Evolutionary conservation across 2,888 invertebrate genomes (phyloP).

Genomic region (Drosophila lacicola): DNA sequence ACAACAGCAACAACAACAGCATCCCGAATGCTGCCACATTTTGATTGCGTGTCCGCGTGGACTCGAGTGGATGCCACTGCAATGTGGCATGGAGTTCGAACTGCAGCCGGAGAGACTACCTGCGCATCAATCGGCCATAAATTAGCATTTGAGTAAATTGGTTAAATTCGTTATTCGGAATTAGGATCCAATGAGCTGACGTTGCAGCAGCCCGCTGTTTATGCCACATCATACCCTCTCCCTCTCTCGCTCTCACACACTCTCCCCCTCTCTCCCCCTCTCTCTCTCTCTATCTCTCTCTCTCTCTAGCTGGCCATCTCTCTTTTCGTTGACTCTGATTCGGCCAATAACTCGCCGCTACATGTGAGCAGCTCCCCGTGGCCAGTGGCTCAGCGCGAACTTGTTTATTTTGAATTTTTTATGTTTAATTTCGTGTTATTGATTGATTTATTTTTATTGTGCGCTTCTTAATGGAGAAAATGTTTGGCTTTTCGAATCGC

Average conservation of each 20-base stretch:
- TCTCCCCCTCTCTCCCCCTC: neutral
- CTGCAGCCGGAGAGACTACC: constrained; percentile 67
- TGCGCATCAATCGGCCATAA: constrained; percentile 84
- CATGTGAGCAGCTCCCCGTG: constrained; percentile 50
- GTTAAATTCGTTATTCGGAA: constrained; percentile 84
- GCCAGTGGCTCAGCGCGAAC: constrained; percentile 54
- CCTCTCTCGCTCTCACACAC: constrained; percentile 20
- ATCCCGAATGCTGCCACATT: constrained; percentile 50
- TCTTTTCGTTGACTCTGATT: constrained; percentile 29
- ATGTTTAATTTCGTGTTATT: constrained; percentile 77
- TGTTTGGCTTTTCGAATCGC: constrained; percentile 43
- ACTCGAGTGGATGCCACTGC: constrained; percentile 1
- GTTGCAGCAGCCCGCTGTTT: constrained; percentile 51
- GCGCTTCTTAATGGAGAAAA: constrained; percentile 69
- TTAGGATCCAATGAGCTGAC: constrained; percentile 81
- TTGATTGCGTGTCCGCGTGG: constrained; percentile 72
- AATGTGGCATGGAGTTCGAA: constrained; percentile 14
- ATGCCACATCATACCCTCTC: constrained; percentile 44
- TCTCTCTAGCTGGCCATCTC: constrained; percentile 20
- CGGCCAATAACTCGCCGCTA: constrained; percentile 59
- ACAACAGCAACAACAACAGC: neutral
- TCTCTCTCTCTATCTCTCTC: constrained; percentile 2
- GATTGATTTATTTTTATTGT: constrained; percentile 82
- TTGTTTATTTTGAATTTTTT: constrained; percentile 70
- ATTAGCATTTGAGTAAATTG: constrained; percentile 85